Evolutionary conservation across 2,888 invertebrate species (phyloP).

Genomic region (Sphinx pinastri): DNA sequence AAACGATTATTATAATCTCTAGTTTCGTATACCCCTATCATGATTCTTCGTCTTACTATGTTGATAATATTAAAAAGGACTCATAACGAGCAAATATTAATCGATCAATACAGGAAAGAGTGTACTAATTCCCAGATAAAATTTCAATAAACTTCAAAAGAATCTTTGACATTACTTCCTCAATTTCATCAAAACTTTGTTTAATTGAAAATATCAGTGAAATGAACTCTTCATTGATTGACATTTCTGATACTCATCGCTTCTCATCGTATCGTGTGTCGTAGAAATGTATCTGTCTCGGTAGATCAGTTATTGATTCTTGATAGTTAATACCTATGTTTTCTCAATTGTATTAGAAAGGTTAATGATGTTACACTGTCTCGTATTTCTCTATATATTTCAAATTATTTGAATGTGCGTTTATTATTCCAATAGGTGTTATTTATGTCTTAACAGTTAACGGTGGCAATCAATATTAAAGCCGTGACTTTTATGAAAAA

Average conservation of each 20-base stretch:
- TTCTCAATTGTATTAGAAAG: not conserved
- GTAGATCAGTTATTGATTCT: not conserved
- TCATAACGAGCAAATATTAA: no score
- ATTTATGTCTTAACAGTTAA: no score
- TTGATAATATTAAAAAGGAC: no score
- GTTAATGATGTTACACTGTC: not conserved
- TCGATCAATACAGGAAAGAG: no score
- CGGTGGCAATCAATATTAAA: no score
- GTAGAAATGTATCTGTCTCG: not conserved
- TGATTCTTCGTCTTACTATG: no score
- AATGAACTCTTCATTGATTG: not conserved
- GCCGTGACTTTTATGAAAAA: no score
- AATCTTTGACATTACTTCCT: not conserved
- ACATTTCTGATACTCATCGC: not conserved
- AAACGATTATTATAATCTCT: no score
- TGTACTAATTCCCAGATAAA: no score
- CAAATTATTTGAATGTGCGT: not conserved
- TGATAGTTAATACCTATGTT: not conserved
- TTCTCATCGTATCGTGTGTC: conserved; percentile 1
- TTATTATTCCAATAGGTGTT: no score
- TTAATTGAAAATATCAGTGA: not conserved
- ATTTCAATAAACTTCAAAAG: no score
- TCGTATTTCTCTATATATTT: not conserved
- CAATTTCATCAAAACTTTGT: not conserved
- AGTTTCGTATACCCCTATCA: no score